phyloP scores from a whole-genome alignment of 2,797 vertebrate genomes.

The Ctenopoma kingsleyae region DNA sequence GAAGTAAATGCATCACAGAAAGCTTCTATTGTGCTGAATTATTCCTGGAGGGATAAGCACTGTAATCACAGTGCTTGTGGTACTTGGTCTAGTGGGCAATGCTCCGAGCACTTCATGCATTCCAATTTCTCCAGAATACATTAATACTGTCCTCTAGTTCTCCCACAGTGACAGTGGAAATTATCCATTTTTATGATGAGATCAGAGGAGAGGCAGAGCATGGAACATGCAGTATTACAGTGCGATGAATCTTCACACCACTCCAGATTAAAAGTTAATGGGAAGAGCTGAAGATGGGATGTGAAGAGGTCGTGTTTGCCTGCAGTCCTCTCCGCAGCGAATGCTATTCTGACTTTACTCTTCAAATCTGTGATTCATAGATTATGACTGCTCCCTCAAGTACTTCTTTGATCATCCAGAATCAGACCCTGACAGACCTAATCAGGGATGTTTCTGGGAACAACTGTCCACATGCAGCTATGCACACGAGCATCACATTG shows the following conservation, averaged over 20 bases:
- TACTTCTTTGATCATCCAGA: conserved; percentile 58
- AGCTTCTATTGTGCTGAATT: conserved; percentile 43
- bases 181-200: conserved; percentile 66
- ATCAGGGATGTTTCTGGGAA: conserved; percentile 42
- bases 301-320: conserved; percentile 27
- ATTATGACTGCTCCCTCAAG: conserved; percentile 43
- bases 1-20: conserved; percentile 36
- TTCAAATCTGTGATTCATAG: conserved; percentile 49
- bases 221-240: conserved; percentile 48
- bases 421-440: conserved; percentile 49
- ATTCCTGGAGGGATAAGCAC: conserved; percentile 49
- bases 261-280: conserved; percentile 71
- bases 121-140: conserved; percentile 60
- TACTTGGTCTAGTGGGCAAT: conserved; percentile 43
- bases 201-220: conserved; percentile 61
- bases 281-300: conserved; percentile 45
- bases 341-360: conserved; percentile 30
- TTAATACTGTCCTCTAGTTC: conserved; percentile 63
- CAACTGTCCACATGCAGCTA: conserved; percentile 4
- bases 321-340: background rate
- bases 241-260: conserved; percentile 45
- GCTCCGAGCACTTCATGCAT: conserved; percentile 53
- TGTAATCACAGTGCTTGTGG: conserved; percentile 44
- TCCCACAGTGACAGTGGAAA: conserved; percentile 56
- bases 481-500: background rate